These are phyloP conservation scores for Anoura caudifer DNA, from an alignment of 2,113 vertebrate genomes.

Conservation along the genomic window DNA sequence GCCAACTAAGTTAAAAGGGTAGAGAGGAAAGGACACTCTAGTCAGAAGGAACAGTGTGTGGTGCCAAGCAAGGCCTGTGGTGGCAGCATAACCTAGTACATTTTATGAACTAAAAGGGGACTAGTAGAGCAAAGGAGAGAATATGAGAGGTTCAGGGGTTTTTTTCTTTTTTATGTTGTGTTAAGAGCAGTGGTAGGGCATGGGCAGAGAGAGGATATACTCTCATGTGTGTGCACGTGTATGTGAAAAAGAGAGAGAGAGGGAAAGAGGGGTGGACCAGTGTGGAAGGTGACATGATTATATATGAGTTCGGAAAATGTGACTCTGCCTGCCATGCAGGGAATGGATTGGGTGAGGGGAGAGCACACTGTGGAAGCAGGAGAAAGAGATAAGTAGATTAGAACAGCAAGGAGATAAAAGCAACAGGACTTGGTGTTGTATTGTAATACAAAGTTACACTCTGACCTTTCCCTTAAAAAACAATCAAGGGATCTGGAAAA, in stretches of 20 bases:
- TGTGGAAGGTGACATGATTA: background rate
- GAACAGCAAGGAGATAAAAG: background rate
- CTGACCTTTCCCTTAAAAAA: background rate
- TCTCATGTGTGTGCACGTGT: no score
- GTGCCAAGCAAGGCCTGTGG: background rate
- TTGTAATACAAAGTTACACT: background rate
- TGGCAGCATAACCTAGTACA: background rate
- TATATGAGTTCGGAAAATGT: background rate
- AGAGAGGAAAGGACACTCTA: background rate
- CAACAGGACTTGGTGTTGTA: background rate
- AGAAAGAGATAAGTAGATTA: background rate
- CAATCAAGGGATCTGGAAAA: background rate
- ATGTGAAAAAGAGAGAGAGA: background rate
- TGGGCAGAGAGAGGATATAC: no score
- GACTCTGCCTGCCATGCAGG: background rate
- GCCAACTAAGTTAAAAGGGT: background rate
- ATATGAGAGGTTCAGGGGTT: background rate
- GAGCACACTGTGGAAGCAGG: background rate
- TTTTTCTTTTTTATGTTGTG: background rate
- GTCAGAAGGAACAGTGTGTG: background rate
- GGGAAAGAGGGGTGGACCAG: background rate
- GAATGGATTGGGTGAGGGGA: background rate
- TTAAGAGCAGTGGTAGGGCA: background rate
- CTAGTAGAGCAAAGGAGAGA: background rate
- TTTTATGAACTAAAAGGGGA: background rate